Evolutionary conservation across 2,888 invertebrate species (phyloP).

Genomic region (Anthrax anthrax): DNA sequence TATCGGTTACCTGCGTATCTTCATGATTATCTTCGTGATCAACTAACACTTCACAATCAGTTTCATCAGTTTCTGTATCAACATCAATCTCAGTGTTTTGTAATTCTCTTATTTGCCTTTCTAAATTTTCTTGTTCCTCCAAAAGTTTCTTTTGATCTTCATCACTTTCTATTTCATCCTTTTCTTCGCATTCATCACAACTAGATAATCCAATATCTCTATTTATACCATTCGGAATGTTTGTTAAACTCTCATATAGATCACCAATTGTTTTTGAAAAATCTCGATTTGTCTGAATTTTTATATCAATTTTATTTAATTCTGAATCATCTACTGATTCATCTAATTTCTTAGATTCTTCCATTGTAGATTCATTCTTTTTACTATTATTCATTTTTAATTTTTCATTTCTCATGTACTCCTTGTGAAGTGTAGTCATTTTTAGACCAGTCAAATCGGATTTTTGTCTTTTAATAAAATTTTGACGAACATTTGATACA

Average conservation of each 20-base stretch:
- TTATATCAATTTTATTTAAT: constrained; percentile 31
- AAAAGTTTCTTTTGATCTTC: constrained; percentile 59
- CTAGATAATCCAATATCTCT: constrained; percentile 22
- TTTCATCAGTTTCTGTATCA: constrained; percentile 71
- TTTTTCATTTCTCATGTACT: constrained; percentile 33
- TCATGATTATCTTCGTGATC: constrained; percentile 24
- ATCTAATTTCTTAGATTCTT: constrained; percentile 1
- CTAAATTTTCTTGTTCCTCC: constrained; percentile 61
- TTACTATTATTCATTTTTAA: constrained; percentile 16
- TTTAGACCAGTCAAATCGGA: constrained; percentile 47
- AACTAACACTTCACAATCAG: constrained; percentile 33
- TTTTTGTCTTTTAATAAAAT: constrained; percentile 38
- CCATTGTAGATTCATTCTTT: neutral
- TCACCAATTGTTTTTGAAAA: constrained; percentile 34
- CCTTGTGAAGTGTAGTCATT: constrained; percentile 34
- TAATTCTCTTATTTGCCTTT: constrained; percentile 60
- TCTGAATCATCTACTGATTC: constrained; percentile 11
- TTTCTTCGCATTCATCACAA: constrained; percentile 42
- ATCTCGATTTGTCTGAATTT: constrained; percentile 33
- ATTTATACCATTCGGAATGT: constrained; percentile 15
- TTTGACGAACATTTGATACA: constrained; percentile 16
- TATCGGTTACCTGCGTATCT: constrained; percentile 16
- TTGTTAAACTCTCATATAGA: constrained; percentile 27
- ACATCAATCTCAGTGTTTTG: constrained; percentile 57
- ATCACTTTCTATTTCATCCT: constrained; percentile 41